phyloP scores from a whole-genome alignment of 2,113 vertebrate genomes.

The Australoheros scitulus region DNA sequence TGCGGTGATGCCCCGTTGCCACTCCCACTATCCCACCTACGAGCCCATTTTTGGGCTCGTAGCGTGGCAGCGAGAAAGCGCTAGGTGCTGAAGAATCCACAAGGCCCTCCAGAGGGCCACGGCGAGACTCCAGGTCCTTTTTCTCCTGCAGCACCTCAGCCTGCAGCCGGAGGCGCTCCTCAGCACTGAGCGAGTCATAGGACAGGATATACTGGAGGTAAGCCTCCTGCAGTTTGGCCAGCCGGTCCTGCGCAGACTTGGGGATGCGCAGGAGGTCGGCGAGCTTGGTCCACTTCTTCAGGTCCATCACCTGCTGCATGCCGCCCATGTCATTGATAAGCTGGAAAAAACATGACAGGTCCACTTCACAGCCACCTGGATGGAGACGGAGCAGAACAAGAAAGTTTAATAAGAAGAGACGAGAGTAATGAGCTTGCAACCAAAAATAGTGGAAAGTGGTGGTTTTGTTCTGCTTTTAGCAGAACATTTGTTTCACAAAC shows the following conservation, averaged over 20 bases:
- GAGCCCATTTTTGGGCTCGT: slow-evolving; percentile 89
- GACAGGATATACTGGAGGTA: slow-evolving; percentile 99
- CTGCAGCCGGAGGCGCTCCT: slow-evolving; percentile 92
- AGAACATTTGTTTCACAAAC: not conserved
- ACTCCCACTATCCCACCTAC: slow-evolving; percentile 70
- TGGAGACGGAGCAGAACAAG: not conserved
- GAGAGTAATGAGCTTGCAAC: not conserved
- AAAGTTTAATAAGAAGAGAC: not conserved
- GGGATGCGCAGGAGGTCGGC: slow-evolving; percentile 97
- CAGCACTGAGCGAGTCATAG: slow-evolving; percentile 90
- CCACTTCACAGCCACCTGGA: slow-evolving; percentile 95
- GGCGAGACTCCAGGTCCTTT: slow-evolving; percentile 89
- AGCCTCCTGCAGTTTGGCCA: slow-evolving; percentile 98
- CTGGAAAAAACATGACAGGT: slow-evolving; percentile 98
- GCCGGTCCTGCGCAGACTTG: slow-evolving; percentile 96
- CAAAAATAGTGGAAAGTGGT: not conserved
- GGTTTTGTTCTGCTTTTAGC: not conserved
- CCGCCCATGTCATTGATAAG: slow-evolving; percentile 99
- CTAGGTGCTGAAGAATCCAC: slow-evolving; percentile 81
- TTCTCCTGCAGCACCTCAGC: slow-evolving; percentile 95
- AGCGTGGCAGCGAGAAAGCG: slow-evolving; percentile 91
- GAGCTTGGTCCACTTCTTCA: slow-evolving; percentile 99
- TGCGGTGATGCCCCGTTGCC: slow-evolving; percentile 82
- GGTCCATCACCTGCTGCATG: slow-evolving; percentile 99
- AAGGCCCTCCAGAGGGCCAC: slow-evolving; percentile 94